Percentiles rank a stretch among this genome's conserved stretches.
Conservation (phyloP, 2,888 invertebrate species). For the Heliconius erato region DNA sequence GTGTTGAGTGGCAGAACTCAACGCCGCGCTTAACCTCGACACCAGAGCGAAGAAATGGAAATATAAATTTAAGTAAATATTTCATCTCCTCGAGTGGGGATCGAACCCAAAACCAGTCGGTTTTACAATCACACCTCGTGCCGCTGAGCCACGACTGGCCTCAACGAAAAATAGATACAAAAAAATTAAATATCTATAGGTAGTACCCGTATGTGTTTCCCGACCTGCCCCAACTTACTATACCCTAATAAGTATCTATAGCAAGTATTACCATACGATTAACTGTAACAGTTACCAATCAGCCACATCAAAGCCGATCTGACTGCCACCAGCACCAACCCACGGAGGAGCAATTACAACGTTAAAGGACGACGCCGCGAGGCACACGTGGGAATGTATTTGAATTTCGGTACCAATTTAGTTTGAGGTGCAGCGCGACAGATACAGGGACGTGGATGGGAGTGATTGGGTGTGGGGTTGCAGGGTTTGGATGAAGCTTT, state of each 20-base stretch:
- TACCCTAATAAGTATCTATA: not conserved
- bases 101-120: too few relatives aligned
- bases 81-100: too few relatives aligned
- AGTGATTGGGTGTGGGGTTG: conserved; percentile 67
- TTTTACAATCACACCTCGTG: too few relatives aligned
- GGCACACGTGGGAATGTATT: conserved; percentile 79
- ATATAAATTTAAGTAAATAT: too few relatives aligned
- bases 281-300: conserved; percentile 63
- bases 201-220: not conserved
- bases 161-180: too few relatives aligned
- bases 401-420: conserved; percentile 85
- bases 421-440: conserved; percentile 82
- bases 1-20: too few relatives aligned
- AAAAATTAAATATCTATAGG: too few relatives aligned
- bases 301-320: conserved; percentile 63
- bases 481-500: conserved; percentile 54
- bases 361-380: conserved; percentile 76
- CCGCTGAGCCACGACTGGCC: too few relatives aligned
- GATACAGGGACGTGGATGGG: conserved; percentile 74
- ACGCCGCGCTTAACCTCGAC: too few relatives aligned
- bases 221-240: not conserved
- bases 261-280: not conserved
- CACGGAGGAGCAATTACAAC: conserved; percentile 81
- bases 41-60: too few relatives aligned
- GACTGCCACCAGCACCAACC: conserved; percentile 62